These are phyloP conservation scores for Leptinotarsa tumamoca DNA, from an alignment of 2,888 invertebrate species.

Conservation along the genomic window DNA sequence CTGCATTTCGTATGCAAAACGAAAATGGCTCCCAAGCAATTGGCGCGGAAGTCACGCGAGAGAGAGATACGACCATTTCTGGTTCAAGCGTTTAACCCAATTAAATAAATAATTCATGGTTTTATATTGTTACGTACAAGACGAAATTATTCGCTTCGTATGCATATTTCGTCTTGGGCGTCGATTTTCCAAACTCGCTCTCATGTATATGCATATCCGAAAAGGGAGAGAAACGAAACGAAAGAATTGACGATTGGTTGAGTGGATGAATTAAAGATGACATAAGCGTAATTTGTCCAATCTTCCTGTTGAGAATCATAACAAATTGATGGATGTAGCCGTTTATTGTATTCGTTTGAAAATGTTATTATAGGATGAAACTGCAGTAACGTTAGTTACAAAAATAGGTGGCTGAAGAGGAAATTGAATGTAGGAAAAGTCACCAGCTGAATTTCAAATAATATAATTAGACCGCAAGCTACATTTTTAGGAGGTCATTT, in stretches of 20 bases:
- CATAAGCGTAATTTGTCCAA: neutral
- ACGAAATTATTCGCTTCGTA: constrained; percentile 26
- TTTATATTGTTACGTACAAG: constrained; percentile 29
- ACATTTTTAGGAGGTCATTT: too few species aligned
- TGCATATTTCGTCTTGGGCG: constrained; percentile 12
- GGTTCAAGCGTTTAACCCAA: constrained; percentile 44
- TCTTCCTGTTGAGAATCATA: neutral
- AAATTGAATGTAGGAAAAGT: too few species aligned
- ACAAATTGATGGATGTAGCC: neutral
- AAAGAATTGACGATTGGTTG: neutral
- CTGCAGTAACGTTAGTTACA: too few species aligned
- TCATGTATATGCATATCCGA: constrained; percentile 21
- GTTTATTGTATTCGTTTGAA: too few species aligned
- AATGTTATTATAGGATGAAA: too few species aligned
- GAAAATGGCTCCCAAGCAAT: constrained; percentile 45
- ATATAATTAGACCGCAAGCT: too few species aligned
- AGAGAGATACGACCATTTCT: constrained; percentile 37
- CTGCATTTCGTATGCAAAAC: constrained; percentile 50
- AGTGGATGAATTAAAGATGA: neutral
- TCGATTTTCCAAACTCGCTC: neutral
- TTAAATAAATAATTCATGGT: constrained; percentile 51
- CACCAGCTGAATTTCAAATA: too few species aligned
- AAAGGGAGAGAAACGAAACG: neutral
- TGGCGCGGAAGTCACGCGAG: constrained; percentile 41
- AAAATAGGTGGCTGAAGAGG: too few species aligned